These are phyloP conservation scores for Microctenopoma steveboyesi DNA, from an alignment of 2,797 vertebrate species.

Conservation along the genomic window DNA sequence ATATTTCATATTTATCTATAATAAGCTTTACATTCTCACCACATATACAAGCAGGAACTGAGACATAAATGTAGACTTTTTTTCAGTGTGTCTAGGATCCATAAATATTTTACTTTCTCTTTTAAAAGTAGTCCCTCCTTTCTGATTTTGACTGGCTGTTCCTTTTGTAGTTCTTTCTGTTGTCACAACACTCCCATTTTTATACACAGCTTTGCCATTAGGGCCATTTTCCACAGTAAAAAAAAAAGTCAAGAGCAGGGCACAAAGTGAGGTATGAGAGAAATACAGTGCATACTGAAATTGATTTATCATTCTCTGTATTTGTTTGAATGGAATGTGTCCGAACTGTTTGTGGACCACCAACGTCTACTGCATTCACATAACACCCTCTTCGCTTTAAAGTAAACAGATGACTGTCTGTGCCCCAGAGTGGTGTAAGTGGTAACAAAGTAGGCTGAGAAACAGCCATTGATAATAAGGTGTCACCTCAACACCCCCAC, in stretches of 20 bases:
- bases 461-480: constrained; percentile 6
- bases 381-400: neutral
- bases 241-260: neutral
- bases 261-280: constrained; percentile 37
- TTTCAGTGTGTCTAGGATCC: neutral
- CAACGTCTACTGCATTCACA: neutral
- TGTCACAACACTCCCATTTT: neutral
- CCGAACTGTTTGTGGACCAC: constrained; percentile 3
- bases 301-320: neutral
- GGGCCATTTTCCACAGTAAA: constrained; percentile 1
- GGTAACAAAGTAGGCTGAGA: constrained; percentile 12
- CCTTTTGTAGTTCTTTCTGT: neutral
- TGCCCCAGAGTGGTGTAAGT: neutral
- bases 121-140: neutral
- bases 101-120: neutral
- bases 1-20: neutral
- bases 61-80: neutral
- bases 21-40: neutral
- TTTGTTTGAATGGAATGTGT: constrained; percentile 56
- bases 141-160: too few relatives aligned
- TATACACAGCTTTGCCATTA: neutral
- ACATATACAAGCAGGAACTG: constrained; percentile 4
- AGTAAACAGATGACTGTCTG: constrained; percentile 32
- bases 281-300: constrained; percentile 22
- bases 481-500: constrained; percentile 3